Conservation (phyloP, 2,113 vertebrate species). For the Bufo gargarizans region DNA sequence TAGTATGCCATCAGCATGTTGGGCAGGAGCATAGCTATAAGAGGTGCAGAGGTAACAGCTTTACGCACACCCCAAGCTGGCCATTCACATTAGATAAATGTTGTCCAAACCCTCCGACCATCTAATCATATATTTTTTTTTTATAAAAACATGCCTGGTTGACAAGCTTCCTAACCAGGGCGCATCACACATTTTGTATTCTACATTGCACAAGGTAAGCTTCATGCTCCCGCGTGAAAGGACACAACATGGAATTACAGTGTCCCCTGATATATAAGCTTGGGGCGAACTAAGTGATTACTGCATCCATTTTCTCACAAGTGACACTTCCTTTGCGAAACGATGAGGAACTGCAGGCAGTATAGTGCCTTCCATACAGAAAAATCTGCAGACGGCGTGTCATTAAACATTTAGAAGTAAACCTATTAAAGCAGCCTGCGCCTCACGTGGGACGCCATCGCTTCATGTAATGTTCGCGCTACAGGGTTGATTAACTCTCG, state of each 20-base stretch:
- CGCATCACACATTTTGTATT: background rate
- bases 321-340: conserved; percentile 24
- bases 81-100: too few species aligned
- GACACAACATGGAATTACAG: background rate
- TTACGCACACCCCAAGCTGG: too few species aligned
- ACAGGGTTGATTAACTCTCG: conserved; percentile 10
- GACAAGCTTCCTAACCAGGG: background rate
- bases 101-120: too few species aligned
- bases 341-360: conserved; percentile 18
- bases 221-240: background rate
- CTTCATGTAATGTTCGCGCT: background rate
- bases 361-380: background rate
- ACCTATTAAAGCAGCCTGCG: conserved; percentile 23
- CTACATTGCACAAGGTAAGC: background rate
- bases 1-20: too few species aligned
- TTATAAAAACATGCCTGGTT: background rate
- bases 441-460: background rate
- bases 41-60: too few species aligned
- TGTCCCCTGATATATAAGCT: background rate
- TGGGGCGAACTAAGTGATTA: conserved; percentile 6
- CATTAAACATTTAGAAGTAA: conserved; percentile 39
- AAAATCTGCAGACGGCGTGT: conserved; percentile 25
- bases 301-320: background rate
- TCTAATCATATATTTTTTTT: too few species aligned
- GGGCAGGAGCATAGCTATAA: too few species aligned